Base-by-base conservation (phyloP, 2,888 invertebrate genomes). In the Philhelius pedissequus region DNA sequence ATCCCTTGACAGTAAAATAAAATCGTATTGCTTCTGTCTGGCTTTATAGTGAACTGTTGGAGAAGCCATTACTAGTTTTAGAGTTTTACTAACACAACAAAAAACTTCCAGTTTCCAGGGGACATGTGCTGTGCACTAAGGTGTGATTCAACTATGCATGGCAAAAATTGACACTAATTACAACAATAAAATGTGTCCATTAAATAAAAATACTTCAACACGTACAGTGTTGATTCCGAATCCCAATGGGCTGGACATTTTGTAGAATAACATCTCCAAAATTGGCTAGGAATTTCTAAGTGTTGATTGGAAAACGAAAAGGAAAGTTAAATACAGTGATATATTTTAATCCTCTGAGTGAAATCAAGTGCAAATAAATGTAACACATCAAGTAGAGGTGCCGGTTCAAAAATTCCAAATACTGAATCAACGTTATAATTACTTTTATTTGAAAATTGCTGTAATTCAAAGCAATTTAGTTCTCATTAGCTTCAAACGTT, bases 1-100 rank as follows among this genome's bases (percentile, higher is more conserved):
- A 45, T 60, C 68, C 69, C 48, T 54, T 54, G 54, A 27, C 62
- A 62, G 62, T 80, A 52, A 54, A 50, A 69, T 32, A 48, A 60
- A 25, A 62, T 40, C 25, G 32, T 43, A 15, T 30, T n/a, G 48
- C 48, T 25, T 48, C 30, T 50, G n/a, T 35, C 54, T 7, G 8
- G n/a, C 27, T 7, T 13, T 13, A 54, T 11, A 25, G 66, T 45
- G 64, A 43, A 30, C 13, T 22, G 38, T 25, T 30, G 25, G 15
- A 11, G 9, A 30, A 18, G 43, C 30, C 13, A 62, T 43, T 62
- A 30, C 7, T 58, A 25, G 58, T 22, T n/a, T n/a, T 25, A n/a
- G 25, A 38, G n/a, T 38, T 58, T 22, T 56, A 20, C 18, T 15
- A 27, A n/a, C n/a, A n/a, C 3, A 9, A 8, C 8, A 15, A 18